phyloP scores from a whole-genome alignment of 1,140 invertebrate genomes.

The Zaprionus ghesquierei region DNA sequence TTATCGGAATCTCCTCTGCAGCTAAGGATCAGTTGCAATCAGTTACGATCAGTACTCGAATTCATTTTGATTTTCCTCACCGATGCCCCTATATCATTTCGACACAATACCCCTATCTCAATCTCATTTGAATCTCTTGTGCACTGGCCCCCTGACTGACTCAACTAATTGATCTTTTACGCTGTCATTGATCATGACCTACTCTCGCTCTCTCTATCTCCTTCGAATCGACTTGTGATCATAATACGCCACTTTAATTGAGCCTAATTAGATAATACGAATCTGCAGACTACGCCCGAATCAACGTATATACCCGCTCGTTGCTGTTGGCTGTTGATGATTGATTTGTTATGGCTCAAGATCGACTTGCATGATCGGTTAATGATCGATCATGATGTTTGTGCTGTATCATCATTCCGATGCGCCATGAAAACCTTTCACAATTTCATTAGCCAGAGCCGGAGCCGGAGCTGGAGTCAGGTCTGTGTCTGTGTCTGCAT shows the following conservation, averaged over 20 bases:
- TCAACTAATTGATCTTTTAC: neutral
- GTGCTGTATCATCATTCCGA: conserved; percentile 11
- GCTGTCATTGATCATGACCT: conserved; percentile 16
- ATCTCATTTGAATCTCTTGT: neutral
- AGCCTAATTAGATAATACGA: conserved; percentile 21
- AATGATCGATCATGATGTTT: conserved; percentile 42
- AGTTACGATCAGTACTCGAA: too few relatives aligned
- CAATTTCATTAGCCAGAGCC: conserved; percentile 63
- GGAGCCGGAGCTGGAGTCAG: neutral
- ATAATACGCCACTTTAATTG: neutral
- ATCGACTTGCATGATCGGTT: conserved; percentile 33
- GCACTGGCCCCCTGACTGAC: neutral
- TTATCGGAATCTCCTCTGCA: too few relatives aligned
- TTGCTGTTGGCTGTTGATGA: conserved; percentile 15
- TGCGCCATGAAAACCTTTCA: conserved; percentile 67
- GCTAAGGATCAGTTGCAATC: too few relatives aligned
- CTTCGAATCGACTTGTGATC: neutral
- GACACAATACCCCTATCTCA: neutral
- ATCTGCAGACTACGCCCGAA: conserved; percentile 16
- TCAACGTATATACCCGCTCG: neutral
- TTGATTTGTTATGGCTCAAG: conserved; percentile 30
- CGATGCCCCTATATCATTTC: neutral
- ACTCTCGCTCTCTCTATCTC: neutral
- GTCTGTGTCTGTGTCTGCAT: conserved; percentile 21
- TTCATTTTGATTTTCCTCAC: neutral